A percentile compares a stretch with the other conserved stretches of the same genome.
Evolutionary conservation across 2,113 vertebrate genomes (phyloP).

Genomic region (Nipponia nippon): DNA sequence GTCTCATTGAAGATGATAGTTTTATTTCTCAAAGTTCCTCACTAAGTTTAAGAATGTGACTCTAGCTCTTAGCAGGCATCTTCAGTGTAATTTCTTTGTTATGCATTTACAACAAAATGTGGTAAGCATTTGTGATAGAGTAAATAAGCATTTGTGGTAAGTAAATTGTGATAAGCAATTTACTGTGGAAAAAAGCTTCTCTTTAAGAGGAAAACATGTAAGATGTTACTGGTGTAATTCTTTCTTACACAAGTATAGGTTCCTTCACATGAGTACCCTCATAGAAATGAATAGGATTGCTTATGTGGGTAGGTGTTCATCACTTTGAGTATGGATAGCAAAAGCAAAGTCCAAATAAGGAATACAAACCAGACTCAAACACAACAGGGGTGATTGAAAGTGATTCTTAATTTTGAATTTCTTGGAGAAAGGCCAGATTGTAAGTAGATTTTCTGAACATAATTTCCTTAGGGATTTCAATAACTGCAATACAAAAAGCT

Average conservation of each 20-base stretch:
- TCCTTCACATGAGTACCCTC: background rate
- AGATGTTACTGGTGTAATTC: background rate
- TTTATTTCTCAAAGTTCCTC: background rate
- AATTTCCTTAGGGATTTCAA: slow-evolving; percentile 12
- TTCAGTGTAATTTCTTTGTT: background rate
- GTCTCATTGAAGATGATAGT: background rate
- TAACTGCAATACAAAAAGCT: background rate
- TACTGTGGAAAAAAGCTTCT: background rate
- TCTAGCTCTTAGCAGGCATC: background rate
- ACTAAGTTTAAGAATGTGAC: background rate
- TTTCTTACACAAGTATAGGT: background rate
- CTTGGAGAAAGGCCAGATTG: background rate
- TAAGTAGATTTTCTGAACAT: slow-evolving; percentile 15
- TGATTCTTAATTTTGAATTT: background rate
- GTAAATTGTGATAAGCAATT: background rate
- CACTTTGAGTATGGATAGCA: background rate
- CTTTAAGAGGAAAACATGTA: background rate
- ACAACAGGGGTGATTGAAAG: background rate
- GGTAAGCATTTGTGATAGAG: background rate
- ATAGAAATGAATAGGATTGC: background rate
- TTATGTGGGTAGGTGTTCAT: background rate
- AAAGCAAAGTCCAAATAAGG: background rate
- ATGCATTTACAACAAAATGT: background rate
- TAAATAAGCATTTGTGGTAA: background rate
- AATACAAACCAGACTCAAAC: background rate